Evolutionary conservation across 2,888 invertebrate genomes (phyloP), one percentile per base, ranked within the genome.

Genomic region (Apodemia duryi): DNA sequence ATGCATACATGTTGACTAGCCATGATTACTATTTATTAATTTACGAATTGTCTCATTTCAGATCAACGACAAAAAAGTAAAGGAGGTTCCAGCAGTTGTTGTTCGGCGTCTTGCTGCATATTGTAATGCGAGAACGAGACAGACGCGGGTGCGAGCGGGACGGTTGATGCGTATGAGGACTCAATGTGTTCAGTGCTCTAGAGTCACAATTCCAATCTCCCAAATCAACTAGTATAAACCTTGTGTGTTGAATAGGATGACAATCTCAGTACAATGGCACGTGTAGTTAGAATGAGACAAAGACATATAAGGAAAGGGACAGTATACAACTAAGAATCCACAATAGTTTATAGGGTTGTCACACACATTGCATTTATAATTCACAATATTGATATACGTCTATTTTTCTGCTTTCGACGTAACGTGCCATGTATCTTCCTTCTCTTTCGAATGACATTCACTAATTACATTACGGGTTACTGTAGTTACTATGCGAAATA

Each of bases 61-160:
- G 97, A 97, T 95, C 97, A 97, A 94, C 95, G 97, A 93, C 97
- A 97, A 93, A 97, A 97, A 93, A 97, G 97, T 93, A 98, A 98
- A 95, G 97, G 97, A 75, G 97, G 97, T 75, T 97, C 97, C 80
- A 97, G 97, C 94, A 97, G 97, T 95, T 97, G 97, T 94, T 98
- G 97, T 94, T 97, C 97, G 80, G 95, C 97, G 79, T 96, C 97
- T 75, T 97, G 97, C 94, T 96, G 96, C 94, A 97, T 97, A 94
- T 95, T 97, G 95, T 97, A 97, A 96, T 91, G 82, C 74, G 74
- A 74, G 54, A 57, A 32, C 32, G 54, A 29, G 54, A 57, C 32
- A 57, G 54, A 29, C 54, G 54, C 54, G 75, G 77, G 74, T 71
- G 76, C 71, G 77, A 76, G 74, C 73, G 75, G 73, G 75, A 81